A percentile compares a stretch with the other conserved stretches of the same genome.
Conservation (phyloP, 2,797 vertebrate species). For the Adrianichthys oophorus region DNA sequence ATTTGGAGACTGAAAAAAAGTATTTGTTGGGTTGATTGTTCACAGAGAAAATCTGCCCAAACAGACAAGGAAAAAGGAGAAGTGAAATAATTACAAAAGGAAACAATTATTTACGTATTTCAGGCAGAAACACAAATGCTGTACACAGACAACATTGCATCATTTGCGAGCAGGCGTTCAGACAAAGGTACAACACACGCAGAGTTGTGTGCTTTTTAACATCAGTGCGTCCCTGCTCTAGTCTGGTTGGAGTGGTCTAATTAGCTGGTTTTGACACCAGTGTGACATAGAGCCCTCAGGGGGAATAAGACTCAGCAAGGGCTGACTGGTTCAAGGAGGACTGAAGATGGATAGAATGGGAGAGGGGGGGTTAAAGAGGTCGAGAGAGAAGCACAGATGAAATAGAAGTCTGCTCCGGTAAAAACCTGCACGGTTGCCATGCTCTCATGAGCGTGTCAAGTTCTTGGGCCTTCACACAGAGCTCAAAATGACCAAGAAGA, state of each 20-base stretch:
- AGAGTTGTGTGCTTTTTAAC: conserved; percentile 64
- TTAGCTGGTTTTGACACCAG: conserved; percentile 78
- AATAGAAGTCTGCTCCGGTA: conserved; percentile 45
- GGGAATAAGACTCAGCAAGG: conserved; percentile 63
- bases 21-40: neutral
- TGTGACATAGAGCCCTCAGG: conserved; percentile 72
- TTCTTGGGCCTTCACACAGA: conserved; percentile 25
- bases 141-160: conserved; percentile 11
- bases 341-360: conserved; percentile 51
- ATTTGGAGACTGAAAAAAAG: conserved; percentile 7
- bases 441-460: conserved; percentile 26
- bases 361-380: conserved; percentile 37
- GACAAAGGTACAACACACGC: conserved; percentile 45
- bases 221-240: conserved; percentile 52
- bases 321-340: conserved; percentile 69
- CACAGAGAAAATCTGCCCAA: conserved; percentile 1
- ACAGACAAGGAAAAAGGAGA: conserved; percentile 1
- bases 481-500: conserved; percentile 15
- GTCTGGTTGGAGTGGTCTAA: conserved; percentile 74
- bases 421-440: conserved; percentile 41
- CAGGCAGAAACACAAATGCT: neutral
- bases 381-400: conserved; percentile 40
- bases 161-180: conserved; percentile 9
- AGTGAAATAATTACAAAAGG: conserved; percentile 5
- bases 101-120: conserved; percentile 7